Percentiles rank a stretch among this genome's conserved stretches.
These are phyloP conservation scores for Notothenia coriiceps DNA, from an alignment of 2,113 vertebrate genomes.

Conservation along the genomic window DNA sequence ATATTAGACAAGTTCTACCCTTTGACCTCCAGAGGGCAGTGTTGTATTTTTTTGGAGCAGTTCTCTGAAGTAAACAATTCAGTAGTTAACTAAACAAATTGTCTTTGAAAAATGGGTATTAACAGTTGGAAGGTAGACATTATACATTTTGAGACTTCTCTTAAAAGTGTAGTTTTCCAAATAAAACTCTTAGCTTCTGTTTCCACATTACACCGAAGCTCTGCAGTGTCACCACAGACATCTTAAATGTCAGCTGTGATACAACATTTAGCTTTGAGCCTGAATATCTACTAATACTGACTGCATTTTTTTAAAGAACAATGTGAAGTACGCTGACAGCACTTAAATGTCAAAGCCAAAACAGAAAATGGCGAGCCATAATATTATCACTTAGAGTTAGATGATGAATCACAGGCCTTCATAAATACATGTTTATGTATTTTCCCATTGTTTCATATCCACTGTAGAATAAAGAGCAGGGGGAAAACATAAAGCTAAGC, in stretches of 20 bases:
- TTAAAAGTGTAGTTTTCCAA: slow-evolving; percentile 15
- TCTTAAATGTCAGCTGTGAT: slow-evolving; percentile 32
- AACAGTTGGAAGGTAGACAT: slow-evolving; percentile 1
- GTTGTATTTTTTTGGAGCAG: not conserved
- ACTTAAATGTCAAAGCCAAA: slow-evolving; percentile 39
- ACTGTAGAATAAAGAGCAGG: slow-evolving; percentile 23
- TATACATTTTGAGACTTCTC: not conserved
- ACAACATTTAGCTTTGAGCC: not conserved
- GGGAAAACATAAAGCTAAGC: slow-evolving; percentile 48
- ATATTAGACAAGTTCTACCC: not conserved
- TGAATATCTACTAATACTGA: not conserved
- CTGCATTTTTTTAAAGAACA: not conserved
- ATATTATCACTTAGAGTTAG: slow-evolving; percentile 30
- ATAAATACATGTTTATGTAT: slow-evolving; percentile 7
- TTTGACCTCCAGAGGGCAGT: slow-evolving; percentile 57
- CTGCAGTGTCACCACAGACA: slow-evolving; percentile 17
- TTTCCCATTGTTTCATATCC: slow-evolving; percentile 15
- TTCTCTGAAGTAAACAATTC: not conserved
- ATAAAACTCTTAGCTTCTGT: slow-evolving; percentile 15
- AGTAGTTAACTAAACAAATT: not conserved
- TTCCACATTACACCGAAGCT: slow-evolving; percentile 13
- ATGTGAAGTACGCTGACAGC: slow-evolving; percentile 4
- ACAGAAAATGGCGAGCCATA: slow-evolving; percentile 14
- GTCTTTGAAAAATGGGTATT: not conserved
- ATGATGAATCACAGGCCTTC: slow-evolving; percentile 3